These are phyloP conservation scores for Piaya cayana DNA, from an alignment of 2,113 vertebrate species.

Conservation along the genomic window DNA sequence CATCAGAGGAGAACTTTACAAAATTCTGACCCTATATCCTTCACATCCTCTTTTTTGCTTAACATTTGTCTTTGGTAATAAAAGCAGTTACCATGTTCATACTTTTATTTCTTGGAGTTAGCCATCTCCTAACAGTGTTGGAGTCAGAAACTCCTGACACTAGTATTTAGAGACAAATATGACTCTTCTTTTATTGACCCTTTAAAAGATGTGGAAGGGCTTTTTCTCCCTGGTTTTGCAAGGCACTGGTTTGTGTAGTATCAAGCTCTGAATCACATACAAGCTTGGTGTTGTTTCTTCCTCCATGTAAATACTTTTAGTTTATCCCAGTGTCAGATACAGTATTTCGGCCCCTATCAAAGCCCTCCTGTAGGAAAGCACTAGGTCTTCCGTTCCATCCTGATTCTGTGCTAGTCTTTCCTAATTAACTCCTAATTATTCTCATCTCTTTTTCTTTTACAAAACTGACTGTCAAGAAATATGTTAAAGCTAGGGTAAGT, in stretches of 20 bases:
- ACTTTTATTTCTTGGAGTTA: neutral
- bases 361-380: neutral
- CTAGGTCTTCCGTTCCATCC: neutral
- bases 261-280: neutral
- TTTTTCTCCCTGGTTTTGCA: neutral
- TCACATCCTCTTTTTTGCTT: neutral
- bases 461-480: slow-evolving; percentile 86
- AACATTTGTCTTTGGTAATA: neutral
- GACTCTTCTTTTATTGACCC: neutral
- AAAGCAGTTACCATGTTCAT: neutral
- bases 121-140: neutral
- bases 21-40: neutral
- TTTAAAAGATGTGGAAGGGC: neutral
- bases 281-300: neutral
- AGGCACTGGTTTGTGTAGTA: neutral
- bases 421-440: slow-evolving; percentile 45
- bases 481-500: slow-evolving; percentile 88
- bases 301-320: neutral
- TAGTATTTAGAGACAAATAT: neutral
- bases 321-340: neutral
- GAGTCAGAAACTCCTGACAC: neutral
- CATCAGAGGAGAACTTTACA: neutral
- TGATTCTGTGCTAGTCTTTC: slow-evolving; percentile 1
- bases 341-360: neutral
- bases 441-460: slow-evolving; percentile 69